These are phyloP conservation scores for Triops cancriformis DNA, from an alignment of 1,140 invertebrate species.

Conservation along the genomic window DNA sequence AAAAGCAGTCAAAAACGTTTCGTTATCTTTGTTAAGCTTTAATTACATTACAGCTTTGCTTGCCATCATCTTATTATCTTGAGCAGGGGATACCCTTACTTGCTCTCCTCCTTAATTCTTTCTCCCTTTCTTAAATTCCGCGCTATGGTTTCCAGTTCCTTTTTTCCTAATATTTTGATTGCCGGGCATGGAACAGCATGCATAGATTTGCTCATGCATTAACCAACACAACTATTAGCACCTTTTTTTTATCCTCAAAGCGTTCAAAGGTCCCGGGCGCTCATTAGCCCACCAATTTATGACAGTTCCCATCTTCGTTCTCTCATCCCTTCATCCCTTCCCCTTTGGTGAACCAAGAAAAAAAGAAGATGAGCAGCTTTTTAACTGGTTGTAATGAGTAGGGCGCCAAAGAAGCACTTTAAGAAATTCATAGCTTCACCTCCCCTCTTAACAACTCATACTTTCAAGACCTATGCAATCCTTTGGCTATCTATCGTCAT, in stretches of 20 bases:
- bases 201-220: neutral
- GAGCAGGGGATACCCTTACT: neutral
- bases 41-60: neutral
- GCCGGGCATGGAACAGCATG: too few relatives aligned
- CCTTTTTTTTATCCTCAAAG: neutral
- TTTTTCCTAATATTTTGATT: too few relatives aligned
- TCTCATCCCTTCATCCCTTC: too few relatives aligned
- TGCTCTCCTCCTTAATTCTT: neutral
- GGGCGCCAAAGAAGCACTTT: constrained; percentile 12
- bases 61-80: neutral
- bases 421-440: neutral
- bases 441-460: neutral
- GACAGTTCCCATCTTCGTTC: neutral
- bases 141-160: too few relatives aligned
- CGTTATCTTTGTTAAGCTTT: neutral
- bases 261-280: neutral
- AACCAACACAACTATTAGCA: constrained; percentile 10
- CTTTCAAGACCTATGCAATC: neutral
- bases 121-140: too few relatives aligned
- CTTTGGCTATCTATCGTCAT: neutral
- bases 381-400: constrained; percentile 1
- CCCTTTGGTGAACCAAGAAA: too few relatives aligned
- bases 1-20: too few relatives aligned
- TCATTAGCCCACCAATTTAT: constrained; percentile 10
- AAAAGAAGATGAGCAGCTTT: neutral